A percentile compares a stretch with the other conserved stretches of the same genome.
These are phyloP conservation scores for Tetrax tetrax DNA, from an alignment of 2,113 vertebrate species.

Conservation along the genomic window DNA sequence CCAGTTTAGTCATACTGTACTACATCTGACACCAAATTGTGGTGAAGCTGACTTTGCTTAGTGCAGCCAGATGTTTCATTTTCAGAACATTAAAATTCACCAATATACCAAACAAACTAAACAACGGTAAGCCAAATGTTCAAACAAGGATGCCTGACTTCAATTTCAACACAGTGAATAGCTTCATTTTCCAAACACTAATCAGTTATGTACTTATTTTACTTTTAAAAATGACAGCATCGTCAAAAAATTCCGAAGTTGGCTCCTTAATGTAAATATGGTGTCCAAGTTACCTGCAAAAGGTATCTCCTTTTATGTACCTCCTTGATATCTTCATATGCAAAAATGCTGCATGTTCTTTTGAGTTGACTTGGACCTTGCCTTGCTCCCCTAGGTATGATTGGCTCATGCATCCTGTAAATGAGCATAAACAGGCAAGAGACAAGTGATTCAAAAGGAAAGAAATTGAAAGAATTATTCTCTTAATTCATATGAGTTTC, in stretches of 20 bases:
- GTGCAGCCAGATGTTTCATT: neutral
- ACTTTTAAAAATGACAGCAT: neutral
- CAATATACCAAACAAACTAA: neutral
- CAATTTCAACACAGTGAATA: neutral
- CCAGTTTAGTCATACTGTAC: neutral
- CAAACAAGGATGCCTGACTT: neutral
- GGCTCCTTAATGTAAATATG: neutral
- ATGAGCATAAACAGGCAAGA: neutral
- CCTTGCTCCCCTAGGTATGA: slow-evolving; percentile 93
- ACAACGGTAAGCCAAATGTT: neutral
- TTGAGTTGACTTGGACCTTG: slow-evolving; percentile 96
- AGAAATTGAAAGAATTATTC: neutral
- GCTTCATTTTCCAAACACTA: neutral
- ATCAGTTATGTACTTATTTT: neutral
- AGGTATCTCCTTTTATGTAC: slow-evolving; percentile 98
- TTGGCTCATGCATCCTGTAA: slow-evolving; percentile 92
- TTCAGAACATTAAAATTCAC: neutral
- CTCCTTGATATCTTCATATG: slow-evolving; percentile 98
- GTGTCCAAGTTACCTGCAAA: slow-evolving; percentile 82
- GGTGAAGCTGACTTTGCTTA: neutral
- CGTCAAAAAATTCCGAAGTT: fast-evolving
- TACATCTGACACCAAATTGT: neutral
- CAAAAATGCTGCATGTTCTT: slow-evolving; percentile 96
- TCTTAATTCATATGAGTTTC: neutral
- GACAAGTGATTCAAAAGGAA: neutral